Evolutionary conservation across 2,797 vertebrate genomes (phyloP).

Genomic region (Phalanger gymnotis): DNA sequence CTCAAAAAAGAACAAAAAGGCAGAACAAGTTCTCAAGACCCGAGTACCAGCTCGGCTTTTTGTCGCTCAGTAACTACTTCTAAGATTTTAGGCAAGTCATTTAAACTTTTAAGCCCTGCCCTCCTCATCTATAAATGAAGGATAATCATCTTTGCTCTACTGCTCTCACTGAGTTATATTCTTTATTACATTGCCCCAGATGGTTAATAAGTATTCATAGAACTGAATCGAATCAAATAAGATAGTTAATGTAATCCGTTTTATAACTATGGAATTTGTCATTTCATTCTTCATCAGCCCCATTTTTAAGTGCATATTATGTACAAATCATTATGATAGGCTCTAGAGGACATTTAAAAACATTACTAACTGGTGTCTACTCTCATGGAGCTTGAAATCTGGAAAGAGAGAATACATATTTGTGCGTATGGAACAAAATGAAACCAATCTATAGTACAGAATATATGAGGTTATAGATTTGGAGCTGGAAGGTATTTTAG

Average conservation of each 20-base stretch:
- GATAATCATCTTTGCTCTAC: not conserved
- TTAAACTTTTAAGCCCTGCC: not conserved
- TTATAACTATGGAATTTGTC: not conserved
- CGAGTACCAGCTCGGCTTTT: accelerated
- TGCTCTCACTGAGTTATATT: not conserved
- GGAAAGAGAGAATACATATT: not conserved
- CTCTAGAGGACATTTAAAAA: not conserved
- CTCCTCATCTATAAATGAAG: not conserved
- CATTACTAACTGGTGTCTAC: not conserved
- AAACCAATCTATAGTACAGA: not conserved
- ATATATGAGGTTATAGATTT: not conserved
- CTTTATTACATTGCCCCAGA: not conserved
- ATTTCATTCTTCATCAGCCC: not conserved
- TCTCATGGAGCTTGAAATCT: not conserved
- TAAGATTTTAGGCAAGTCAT: too few species aligned
- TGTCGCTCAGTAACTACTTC: not conserved
- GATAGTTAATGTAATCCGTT: not conserved
- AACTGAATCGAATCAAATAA: not conserved
- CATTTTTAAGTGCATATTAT: not conserved
- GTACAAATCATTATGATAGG: not conserved
- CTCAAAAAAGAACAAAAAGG: not conserved
- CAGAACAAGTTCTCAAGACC: not conserved
- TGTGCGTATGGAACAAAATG: too few species aligned
- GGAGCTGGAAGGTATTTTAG: too few species aligned
- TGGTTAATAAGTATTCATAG: not conserved